phyloP scores from a whole-genome alignment of 2,797 vertebrate species.

The Lagodon rhomboides region DNA sequence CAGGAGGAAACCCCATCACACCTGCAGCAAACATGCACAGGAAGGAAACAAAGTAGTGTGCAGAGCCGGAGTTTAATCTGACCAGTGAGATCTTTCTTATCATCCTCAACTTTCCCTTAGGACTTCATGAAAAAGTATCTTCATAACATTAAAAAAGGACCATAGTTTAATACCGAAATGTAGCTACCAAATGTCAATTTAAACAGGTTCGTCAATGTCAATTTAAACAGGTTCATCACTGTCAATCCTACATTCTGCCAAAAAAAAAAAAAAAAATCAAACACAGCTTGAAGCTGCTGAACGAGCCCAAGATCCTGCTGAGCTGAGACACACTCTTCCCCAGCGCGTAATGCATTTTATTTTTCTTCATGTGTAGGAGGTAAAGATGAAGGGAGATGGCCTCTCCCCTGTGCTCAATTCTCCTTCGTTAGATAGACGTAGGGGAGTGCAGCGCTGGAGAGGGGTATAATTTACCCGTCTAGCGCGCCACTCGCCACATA shows the following conservation, averaged over 20 bases:
- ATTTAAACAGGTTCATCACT: slow-evolving; percentile 9
- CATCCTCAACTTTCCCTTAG: slow-evolving; percentile 16
- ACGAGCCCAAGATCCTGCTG: slow-evolving; percentile 17
- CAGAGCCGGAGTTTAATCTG: slow-evolving; percentile 31
- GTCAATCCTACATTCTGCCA: slow-evolving; percentile 6
- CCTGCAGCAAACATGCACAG: slow-evolving; percentile 53
- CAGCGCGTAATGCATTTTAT: slow-evolving; percentile 31
- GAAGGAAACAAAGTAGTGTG: slow-evolving; percentile 23
- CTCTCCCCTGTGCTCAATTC: slow-evolving; percentile 24
- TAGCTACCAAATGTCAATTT: neutral
- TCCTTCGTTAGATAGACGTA: slow-evolving; percentile 16
- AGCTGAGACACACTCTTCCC: slow-evolving; percentile 22
- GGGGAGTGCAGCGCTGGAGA: slow-evolving; percentile 12
- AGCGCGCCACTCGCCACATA: slow-evolving; percentile 18
- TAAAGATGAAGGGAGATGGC: slow-evolving; percentile 40
- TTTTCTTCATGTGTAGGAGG: slow-evolving; percentile 29
- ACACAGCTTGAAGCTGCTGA: slow-evolving; percentile 2
- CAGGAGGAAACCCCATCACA: slow-evolving; percentile 52
- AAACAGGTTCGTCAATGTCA: neutral
- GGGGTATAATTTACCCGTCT: slow-evolving; percentile 41
- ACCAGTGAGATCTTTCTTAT: slow-evolving; percentile 32
- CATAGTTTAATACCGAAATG: neutral
- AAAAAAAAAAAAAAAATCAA: neutral
- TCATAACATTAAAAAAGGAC: neutral
- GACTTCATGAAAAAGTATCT: neutral